These are phyloP conservation scores for Magallana nippona DNA, from an alignment of 2,888 invertebrate genomes.

Conservation along the genomic window DNA sequence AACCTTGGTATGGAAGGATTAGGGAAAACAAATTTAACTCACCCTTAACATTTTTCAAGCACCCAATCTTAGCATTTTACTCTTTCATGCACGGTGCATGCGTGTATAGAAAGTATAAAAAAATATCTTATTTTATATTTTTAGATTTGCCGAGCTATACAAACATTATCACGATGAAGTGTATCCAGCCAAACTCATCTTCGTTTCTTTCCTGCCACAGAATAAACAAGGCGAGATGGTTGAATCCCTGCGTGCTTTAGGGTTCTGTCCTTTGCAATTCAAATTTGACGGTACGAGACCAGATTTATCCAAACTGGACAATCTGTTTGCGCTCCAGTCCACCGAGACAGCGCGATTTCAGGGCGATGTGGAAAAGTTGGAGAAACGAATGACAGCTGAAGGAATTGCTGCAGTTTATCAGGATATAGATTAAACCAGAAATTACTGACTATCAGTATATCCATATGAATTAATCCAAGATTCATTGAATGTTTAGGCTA, in stretches of 20 bases:
- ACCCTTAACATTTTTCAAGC: too few relatives aligned
- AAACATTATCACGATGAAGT: conserved; percentile 77
- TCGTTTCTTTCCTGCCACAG: conserved; percentile 79
- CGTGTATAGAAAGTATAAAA: background rate
- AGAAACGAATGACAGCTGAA: conserved; percentile 57
- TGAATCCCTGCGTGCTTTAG: conserved; percentile 57
- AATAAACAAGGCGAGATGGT: conserved; percentile 76
- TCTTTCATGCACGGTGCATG: too few relatives aligned
- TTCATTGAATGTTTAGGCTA: too few relatives aligned
- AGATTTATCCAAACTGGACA: conserved; percentile 79
- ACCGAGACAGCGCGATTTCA: conserved; percentile 68
- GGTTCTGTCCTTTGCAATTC: conserved; percentile 73
- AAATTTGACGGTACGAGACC: conserved; percentile 73
- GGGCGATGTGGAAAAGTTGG: conserved; percentile 62
- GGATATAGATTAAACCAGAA: background rate
- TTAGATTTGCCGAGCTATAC: conserved; percentile 74
- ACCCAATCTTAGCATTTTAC: too few relatives aligned
- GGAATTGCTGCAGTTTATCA: conserved; percentile 60
- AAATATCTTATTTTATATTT: conserved; percentile 42
- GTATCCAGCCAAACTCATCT: conserved; percentile 77
- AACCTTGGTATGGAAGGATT: too few relatives aligned
- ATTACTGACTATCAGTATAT: background rate
- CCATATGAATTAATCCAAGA: too few relatives aligned
- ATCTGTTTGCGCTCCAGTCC: conserved; percentile 76
- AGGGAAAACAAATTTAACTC: too few relatives aligned